phyloP scores from a whole-genome alignment of 2,888 invertebrate genomes.

The Troides aeacus region DNA sequence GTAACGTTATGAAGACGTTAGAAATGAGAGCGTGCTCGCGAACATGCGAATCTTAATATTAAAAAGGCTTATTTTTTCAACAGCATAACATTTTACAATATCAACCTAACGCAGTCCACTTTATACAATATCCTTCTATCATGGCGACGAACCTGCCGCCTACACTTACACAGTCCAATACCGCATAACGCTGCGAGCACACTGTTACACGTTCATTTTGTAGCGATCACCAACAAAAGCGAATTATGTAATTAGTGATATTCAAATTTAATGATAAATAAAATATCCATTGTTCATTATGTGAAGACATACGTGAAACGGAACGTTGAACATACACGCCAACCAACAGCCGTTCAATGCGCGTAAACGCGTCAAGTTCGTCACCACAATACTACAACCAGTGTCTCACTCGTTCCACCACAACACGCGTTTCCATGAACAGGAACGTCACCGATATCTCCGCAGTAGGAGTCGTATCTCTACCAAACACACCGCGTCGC shows the following conservation, averaged over 20 bases:
- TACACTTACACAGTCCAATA: background rate
- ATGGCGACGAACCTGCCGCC: background rate
- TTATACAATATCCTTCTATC: constrained; percentile 1
- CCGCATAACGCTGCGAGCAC: too few relatives aligned
- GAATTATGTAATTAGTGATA: background rate
- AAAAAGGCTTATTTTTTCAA: constrained; percentile 19
- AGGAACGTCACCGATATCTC: background rate
- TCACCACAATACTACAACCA: background rate
- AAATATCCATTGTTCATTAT: too few relatives aligned
- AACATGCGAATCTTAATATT: constrained; percentile 8
- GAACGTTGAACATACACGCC: too few relatives aligned
- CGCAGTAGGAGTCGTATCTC: background rate
- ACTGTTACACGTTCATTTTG: background rate
- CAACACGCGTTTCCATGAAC: background rate
- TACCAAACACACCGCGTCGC: background rate
- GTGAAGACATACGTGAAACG: too few relatives aligned
- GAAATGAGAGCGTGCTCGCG: constrained; percentile 2
- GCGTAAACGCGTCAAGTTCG: background rate
- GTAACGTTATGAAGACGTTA: constrained; percentile 15
- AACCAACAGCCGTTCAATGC: background rate
- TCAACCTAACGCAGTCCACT: constrained; percentile 14
- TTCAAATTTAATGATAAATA: too few relatives aligned
- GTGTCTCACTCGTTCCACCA: background rate
- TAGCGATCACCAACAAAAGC: background rate
- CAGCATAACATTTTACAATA: constrained; percentile 18